Base-by-base conservation (phyloP, 2,888 invertebrate species). In the Coenonympha arcania region DNA sequence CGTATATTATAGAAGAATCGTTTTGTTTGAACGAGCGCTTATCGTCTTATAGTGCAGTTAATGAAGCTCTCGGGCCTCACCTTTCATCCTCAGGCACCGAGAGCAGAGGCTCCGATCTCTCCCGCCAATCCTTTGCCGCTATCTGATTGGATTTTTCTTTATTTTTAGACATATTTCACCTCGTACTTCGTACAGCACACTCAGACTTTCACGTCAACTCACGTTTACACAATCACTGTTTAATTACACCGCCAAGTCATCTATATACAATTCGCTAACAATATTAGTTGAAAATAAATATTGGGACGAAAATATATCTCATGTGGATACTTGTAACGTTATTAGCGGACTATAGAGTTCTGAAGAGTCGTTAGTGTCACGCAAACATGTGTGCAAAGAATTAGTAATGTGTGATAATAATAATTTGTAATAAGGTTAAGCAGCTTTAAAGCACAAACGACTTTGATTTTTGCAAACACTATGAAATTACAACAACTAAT, bases 61-160 rank as follows among this genome's bases (percentile, higher is more conserved):
- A 83, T 80, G 81, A 85, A 79, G 69, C 77, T 63, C 64, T 59
- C 64, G 66, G 71, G 71, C 73, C 82, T 86, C 78, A 85, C 86
- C 85, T 82, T 82, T 85, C 84, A 83, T 82, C 80, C 64, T 85
- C 86, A 80, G 84, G 82, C 69, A 83, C 83, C 15, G 78, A 69
- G 42, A 83, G 68, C 55, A 84, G 73, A 62, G 80, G 78, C 58
- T 83, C 85, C 31, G 76, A 71, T 60, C 77, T 73, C 65, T 80
- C 79, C 59, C 79, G 73, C 72, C 77, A 66, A 61, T 80, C 80
- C 64, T 71, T 79, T 54, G 50, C 45, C 61, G 69, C 68, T 64
- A 69, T 79, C 64, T 74, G 77, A 76, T 75, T 79, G 61, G 73
- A 70, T 77, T 77, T 84, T 60, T 83, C 81, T 68, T 79, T 84